These are phyloP conservation scores for Trisateles emortualis DNA, from an alignment of 2,888 invertebrate species.

Conservation along the genomic window DNA sequence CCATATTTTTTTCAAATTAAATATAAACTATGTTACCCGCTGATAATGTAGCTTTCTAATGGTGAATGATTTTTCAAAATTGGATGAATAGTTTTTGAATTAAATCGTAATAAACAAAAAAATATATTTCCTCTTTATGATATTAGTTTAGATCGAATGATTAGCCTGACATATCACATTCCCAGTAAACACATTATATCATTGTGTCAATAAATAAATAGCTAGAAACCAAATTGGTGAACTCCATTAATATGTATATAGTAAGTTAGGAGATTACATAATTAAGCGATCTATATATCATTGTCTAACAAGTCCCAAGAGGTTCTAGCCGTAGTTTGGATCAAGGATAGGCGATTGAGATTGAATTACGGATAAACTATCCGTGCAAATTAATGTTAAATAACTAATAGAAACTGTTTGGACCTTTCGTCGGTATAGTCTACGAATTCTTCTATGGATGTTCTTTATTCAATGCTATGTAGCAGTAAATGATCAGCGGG, in stretches of 20 bases:
- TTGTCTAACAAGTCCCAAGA: slow-evolving; percentile 43
- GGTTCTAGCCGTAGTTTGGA: slow-evolving; percentile 13
- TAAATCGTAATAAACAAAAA: no score
- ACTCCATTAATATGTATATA: slow-evolving; percentile 58
- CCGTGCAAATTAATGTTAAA: slow-evolving; percentile 10
- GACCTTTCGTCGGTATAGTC: neutral
- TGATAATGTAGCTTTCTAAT: no score
- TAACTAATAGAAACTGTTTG: slow-evolving; percentile 3
- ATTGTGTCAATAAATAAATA: slow-evolving; percentile 35
- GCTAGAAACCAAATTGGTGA: slow-evolving; percentile 39
- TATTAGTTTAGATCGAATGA: no score
- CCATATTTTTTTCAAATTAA: no score
- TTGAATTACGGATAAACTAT: slow-evolving; percentile 20
- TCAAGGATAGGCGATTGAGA: slow-evolving; percentile 14
- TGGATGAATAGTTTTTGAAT: no score
- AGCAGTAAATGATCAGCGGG: no score
- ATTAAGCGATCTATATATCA: slow-evolving; percentile 34
- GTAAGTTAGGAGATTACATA: slow-evolving; percentile 50
- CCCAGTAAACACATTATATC: slow-evolving; percentile 32
- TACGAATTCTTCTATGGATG: neutral
- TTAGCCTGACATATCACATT: neutral
- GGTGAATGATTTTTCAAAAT: no score
- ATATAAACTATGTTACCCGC: no score
- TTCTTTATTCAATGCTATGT: no score
- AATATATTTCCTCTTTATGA: no score